These are phyloP conservation scores for Eupithecia tripunctaria DNA, from an alignment of 2,888 invertebrate species.

Conservation along the genomic window DNA sequence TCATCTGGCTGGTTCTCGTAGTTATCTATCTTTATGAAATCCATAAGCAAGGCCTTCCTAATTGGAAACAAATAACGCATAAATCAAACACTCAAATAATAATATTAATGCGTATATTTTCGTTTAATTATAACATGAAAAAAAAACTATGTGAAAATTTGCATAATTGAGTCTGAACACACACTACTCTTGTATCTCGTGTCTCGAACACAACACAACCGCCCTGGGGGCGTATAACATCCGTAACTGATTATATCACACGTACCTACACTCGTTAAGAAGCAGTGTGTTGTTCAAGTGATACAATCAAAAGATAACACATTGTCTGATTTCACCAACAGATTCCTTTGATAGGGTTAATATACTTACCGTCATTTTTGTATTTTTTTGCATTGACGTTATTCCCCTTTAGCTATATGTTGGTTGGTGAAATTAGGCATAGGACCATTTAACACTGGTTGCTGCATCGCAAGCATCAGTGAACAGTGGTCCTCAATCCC, in stretches of 20 bases:
- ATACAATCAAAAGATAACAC: conserved; percentile 40
- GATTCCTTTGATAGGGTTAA: conserved; percentile 5
- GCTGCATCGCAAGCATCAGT: conserved; percentile 12
- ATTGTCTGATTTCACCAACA: conserved; percentile 25
- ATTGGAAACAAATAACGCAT: background rate
- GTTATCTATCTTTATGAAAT: too few relatives aligned
- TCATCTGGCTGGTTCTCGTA: background rate
- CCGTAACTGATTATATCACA: conserved; percentile 53
- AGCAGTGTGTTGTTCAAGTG: conserved; percentile 56
- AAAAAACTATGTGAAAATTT: conserved; percentile 78
- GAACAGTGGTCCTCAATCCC: conserved; percentile 43
- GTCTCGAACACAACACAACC: conserved; percentile 65
- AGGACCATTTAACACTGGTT: conserved; percentile 9
- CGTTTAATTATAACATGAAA: conserved; percentile 80
- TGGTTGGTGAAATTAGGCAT: conserved; percentile 23
- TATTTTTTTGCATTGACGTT: background rate
- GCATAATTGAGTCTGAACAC: conserved; percentile 71
- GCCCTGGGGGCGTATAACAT: conserved; percentile 67
- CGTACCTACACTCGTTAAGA: conserved; percentile 61
- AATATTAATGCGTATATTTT: conserved; percentile 81
- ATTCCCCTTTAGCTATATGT: conserved; percentile 7
- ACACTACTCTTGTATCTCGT: conserved; percentile 63
- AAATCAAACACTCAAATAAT: conserved; percentile 58
- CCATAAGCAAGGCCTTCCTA: background rate
- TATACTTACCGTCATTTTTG: background rate